A percentile compares a stretch with the other conserved stretches of the same genome.
These are phyloP conservation scores for Todiramphus chloris DNA, from an alignment of 2,113 vertebrate genomes.

Conservation along the genomic window DNA sequence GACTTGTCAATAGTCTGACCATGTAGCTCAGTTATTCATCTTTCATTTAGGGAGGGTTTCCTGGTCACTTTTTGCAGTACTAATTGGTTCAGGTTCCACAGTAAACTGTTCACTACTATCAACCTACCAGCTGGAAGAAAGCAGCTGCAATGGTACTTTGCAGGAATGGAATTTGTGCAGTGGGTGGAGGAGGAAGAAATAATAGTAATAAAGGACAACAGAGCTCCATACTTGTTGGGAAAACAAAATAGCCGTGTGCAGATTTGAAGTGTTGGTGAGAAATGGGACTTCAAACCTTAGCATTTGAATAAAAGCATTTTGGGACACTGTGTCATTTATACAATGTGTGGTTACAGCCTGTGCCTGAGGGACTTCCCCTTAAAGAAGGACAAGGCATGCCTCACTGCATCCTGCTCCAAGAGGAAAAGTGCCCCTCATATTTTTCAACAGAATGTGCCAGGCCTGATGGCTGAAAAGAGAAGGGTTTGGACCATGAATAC, in stretches of 20 bases:
- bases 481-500: neutral
- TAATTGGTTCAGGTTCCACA: slow-evolving; percentile 4
- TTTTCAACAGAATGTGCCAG: neutral
- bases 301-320: neutral
- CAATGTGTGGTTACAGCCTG: neutral
- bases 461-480: neutral
- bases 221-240: neutral
- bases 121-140: slow-evolving; percentile 19
- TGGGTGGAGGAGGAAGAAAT: neutral
- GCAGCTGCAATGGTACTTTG: neutral
- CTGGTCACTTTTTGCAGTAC: neutral
- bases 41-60: neutral
- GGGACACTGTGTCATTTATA: neutral
- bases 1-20: neutral
- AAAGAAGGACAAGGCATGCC: neutral
- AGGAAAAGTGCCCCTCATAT: neutral
- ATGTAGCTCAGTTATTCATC: neutral
- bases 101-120: neutral
- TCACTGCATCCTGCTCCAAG: neutral
- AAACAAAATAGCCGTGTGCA: neutral
- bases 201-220: slow-evolving; percentile 29
- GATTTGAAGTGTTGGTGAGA: neutral
- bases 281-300: neutral
- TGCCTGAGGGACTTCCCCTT: neutral
- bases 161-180: neutral